phyloP scores from a whole-genome alignment of 2,797 vertebrate genomes.

The Aratinga solstitialis region DNA sequence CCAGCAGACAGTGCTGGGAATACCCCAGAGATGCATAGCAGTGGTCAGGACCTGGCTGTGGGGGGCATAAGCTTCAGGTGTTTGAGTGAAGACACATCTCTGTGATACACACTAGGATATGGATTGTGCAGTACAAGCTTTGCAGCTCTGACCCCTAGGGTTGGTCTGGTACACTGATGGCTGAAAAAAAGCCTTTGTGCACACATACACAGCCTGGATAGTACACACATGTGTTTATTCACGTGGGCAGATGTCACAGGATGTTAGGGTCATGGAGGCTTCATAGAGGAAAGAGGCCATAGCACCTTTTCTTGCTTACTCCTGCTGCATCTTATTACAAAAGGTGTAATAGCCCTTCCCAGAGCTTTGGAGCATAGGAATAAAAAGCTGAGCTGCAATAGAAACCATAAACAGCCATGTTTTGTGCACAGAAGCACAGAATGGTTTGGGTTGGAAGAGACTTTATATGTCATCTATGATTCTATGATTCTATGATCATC shows the following conservation, averaged over 20 bases:
- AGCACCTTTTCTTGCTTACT: background rate
- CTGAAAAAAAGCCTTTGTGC: background rate
- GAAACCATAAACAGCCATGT: fast-evolving
- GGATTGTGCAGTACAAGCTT: background rate
- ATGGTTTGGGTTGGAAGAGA: background rate
- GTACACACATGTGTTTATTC: background rate
- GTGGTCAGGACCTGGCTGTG: background rate
- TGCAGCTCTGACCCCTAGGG: background rate
- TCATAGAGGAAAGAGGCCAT: background rate
- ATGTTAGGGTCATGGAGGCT: background rate
- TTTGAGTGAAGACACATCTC: fast-evolving
- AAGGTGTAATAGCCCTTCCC: fast-evolving
- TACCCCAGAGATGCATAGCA: fast-evolving
- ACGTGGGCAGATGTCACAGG: background rate
- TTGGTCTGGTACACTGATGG: fast-evolving
- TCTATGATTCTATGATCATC: background rate
- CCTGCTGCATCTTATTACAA: background rate
- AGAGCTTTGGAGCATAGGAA: background rate
- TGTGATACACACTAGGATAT: fast-evolving
- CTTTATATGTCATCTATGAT: background rate
- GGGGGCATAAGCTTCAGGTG: fast-evolving
- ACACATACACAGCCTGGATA: fast-evolving
- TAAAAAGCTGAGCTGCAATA: background rate
- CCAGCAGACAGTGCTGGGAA: fast-evolving
- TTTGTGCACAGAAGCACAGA: background rate